Evolutionary conservation across 2,113 vertebrate species (phyloP).

Genomic region (Nestor notabilis): DNA sequence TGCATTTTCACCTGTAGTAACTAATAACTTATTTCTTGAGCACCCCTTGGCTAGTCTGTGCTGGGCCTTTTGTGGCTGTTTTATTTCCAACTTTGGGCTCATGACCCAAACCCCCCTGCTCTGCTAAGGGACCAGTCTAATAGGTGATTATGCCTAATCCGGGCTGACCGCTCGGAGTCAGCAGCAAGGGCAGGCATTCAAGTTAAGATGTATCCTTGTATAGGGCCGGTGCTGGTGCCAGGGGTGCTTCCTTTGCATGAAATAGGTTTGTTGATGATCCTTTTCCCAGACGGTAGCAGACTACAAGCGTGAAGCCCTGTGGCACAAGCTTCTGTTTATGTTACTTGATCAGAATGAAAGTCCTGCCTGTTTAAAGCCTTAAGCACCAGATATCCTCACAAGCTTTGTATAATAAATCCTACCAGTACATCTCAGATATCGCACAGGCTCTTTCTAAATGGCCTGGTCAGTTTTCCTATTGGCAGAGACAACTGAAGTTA

Average conservation of each 20-base stretch:
- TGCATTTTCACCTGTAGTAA: not conserved
- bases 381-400: not conserved
- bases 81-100: not conserved
- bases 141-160: not conserved
- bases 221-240: not conserved
- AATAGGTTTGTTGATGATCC: not conserved
- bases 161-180: accelerated
- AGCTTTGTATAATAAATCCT: not conserved
- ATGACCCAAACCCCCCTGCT: not conserved
- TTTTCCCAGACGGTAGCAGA: not conserved
- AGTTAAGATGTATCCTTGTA: not conserved
- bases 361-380: not conserved
- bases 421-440: not conserved
- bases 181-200: not conserved
- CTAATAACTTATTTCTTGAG: not conserved
- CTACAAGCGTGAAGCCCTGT: not conserved
- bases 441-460: not conserved
- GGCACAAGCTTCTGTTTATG: not conserved
- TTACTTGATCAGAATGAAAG: not conserved
- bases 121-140: not conserved
- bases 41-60: not conserved
- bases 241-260: not conserved
- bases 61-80: not conserved
- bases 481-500: not conserved
- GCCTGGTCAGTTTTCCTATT: not conserved